Evolutionary conservation across 2,888 invertebrate genomes (phyloP).

Genomic region (Strigamia maritima): DNA sequence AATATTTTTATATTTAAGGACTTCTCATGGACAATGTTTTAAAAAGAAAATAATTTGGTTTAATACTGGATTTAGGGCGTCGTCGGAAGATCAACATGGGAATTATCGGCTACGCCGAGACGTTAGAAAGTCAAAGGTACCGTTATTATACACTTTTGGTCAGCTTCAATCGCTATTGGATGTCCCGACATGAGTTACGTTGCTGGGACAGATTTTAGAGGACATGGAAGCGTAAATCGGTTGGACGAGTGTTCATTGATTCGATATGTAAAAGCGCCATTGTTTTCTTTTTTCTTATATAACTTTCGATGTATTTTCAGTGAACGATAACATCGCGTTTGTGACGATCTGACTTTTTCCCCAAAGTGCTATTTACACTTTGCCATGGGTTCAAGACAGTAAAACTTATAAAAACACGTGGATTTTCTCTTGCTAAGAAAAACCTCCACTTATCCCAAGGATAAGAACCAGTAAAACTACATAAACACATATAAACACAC

Average conservation of each 20-base stretch:
- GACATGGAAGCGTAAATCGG: conserved; percentile 68
- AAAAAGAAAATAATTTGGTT: too few species aligned
- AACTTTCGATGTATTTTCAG: too few species aligned
- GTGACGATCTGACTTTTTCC: too few species aligned
- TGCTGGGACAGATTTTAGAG: conserved; percentile 86
- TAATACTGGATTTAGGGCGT: conserved; percentile 1
- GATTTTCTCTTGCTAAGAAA: too few species aligned
- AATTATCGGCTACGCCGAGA: conserved; percentile 74
- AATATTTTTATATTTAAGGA: conserved; percentile 37
- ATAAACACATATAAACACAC: too few species aligned
- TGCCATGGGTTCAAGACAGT: too few species aligned
- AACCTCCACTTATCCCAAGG: too few species aligned
- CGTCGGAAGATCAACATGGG: conserved; percentile 58
- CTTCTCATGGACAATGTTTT: conserved; percentile 40
- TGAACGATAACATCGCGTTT: conserved; percentile 70
- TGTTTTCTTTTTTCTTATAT: too few species aligned
- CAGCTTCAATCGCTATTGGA: conserved; percentile 77
- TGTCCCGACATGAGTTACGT: conserved; percentile 75
- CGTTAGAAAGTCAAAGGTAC: conserved; percentile 67
- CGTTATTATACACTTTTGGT: conserved; percentile 74
- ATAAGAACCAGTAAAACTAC: too few species aligned
- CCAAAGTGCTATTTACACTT: too few species aligned
- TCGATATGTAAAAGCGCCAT: conserved; percentile 35
- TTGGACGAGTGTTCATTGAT: neutral
- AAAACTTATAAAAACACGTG: too few species aligned